Percentiles rank a stretch among this genome's conserved stretches.
Conservation (phyloP, 2,113 vertebrate species). For the Brachypodius melanocephalos region DNA sequence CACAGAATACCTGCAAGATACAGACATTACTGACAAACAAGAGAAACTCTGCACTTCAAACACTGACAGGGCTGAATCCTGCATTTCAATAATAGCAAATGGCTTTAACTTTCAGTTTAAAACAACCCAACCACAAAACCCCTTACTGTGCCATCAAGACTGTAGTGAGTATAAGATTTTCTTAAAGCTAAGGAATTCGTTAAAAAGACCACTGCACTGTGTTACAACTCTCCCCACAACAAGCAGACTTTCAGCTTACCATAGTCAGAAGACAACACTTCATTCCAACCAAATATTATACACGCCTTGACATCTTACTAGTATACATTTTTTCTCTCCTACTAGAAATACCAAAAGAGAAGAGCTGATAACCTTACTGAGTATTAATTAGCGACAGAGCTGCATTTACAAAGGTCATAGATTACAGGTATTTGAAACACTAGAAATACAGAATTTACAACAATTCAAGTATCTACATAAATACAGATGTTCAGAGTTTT, state of each 20-base stretch:
- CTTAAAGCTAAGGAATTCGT: not conserved
- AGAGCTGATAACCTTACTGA: not conserved
- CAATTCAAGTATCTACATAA: not conserved
- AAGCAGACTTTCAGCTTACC: not conserved
- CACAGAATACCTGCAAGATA: not conserved
- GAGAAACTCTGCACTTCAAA: not conserved
- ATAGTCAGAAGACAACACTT: not conserved
- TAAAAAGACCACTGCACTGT: not conserved
- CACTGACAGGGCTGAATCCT: not conserved
- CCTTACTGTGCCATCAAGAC: not conserved
- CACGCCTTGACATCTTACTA: not conserved
- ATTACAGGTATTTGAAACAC: not conserved
- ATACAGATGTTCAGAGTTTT: not conserved
- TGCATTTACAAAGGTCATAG: not conserved
- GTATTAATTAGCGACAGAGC: not conserved
- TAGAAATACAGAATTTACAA: not conserved
- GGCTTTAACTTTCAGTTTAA: not conserved
- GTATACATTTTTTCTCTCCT: not conserved
- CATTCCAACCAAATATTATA: rapidly evolving
- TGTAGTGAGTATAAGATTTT: not conserved
- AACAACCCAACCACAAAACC: not conserved
- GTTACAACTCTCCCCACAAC: not conserved
- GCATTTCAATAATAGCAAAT: not conserved
- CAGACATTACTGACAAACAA: not conserved
- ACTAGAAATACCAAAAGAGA: not conserved